phyloP scores from a whole-genome alignment of 2,888 invertebrate genomes.

The Amiota communis region DNA sequence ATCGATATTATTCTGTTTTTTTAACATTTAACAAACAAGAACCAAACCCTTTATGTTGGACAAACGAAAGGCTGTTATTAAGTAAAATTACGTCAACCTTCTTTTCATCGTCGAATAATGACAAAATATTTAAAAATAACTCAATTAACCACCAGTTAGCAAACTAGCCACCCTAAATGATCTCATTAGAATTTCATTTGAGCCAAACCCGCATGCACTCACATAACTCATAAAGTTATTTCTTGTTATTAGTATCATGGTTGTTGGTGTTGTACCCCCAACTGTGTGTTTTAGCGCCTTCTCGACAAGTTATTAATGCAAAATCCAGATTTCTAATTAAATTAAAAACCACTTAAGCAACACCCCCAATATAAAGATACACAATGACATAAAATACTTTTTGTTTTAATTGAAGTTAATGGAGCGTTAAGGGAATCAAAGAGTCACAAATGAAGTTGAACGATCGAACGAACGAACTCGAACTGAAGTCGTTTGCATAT shows the following conservation, averaged over 20 bases:
- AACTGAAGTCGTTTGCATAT: constrained; percentile 66
- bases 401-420: neutral
- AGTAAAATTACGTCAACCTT: constrained; percentile 40
- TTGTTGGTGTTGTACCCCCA: neutral
- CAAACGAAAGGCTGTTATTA: constrained; percentile 38
- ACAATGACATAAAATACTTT: too few species aligned
- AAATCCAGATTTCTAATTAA: constrained; percentile 55
- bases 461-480: constrained; percentile 22
- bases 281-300: constrained; percentile 12
- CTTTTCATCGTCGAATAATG: constrained; percentile 33
- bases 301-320: constrained; percentile 29
- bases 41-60: constrained; percentile 10
- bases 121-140: constrained; percentile 57
- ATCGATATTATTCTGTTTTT: too few species aligned
- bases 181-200: constrained; percentile 61
- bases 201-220: constrained; percentile 7
- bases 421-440: neutral
- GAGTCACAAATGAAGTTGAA: constrained; percentile 37
- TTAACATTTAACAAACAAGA: neutral
- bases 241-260: too few species aligned
- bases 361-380: constrained; percentile 52
- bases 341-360: constrained; percentile 65
- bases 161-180: constrained; percentile 51
- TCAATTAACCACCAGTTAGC: constrained; percentile 29
- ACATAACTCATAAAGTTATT: constrained; percentile 11